Evolutionary conservation across 2,113 vertebrate species (phyloP).

Genomic region (Sylvicapra grimmia): DNA sequence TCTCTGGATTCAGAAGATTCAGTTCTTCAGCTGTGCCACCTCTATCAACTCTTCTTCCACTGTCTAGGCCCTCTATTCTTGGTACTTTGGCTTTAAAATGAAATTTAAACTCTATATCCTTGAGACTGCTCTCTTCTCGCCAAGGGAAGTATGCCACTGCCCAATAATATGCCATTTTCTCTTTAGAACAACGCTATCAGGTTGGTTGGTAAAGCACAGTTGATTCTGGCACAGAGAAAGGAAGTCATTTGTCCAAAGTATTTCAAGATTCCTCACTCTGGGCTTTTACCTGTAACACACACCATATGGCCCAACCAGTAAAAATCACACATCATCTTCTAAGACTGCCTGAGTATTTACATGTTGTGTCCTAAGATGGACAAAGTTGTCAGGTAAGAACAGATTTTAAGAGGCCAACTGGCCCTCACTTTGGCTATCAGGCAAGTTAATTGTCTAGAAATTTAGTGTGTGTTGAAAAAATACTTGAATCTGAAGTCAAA

Average conservation of each 20-base stretch:
- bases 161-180: background rate
- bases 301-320: background rate
- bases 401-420: slow-evolving; percentile 15
- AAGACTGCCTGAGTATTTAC: slow-evolving; percentile 13
- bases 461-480: slow-evolving; percentile 31
- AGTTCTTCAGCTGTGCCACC: background rate
- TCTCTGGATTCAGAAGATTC: slow-evolving; percentile 59
- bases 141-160: background rate
- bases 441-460: background rate
- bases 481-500: slow-evolving; percentile 22
- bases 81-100: slow-evolving; percentile 8
- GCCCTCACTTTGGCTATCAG: background rate
- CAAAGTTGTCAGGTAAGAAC: background rate
- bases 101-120: background rate
- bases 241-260: background rate
- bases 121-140: background rate
- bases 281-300: background rate
- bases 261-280: background rate
- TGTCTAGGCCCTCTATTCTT: background rate
- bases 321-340: background rate
- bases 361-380: background rate
- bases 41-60: background rate
- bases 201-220: background rate
- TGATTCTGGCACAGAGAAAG: background rate
- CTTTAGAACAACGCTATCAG: background rate